Conservation (phyloP, 2,888 invertebrate genomes). For the Clitarchus hookeri region DNA sequence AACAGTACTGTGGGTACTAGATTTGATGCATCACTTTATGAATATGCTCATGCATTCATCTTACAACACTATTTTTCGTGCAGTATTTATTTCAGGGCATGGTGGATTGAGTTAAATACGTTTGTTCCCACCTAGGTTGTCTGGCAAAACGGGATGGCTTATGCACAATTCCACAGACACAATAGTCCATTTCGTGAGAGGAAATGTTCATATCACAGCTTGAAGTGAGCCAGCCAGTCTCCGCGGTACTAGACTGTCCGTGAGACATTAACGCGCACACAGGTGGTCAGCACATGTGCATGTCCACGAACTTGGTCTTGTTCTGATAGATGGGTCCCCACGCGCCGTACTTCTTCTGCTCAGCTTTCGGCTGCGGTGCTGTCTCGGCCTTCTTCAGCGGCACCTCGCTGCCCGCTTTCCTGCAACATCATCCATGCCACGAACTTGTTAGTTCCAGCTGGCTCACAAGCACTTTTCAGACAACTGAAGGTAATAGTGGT, state of each 20-base stretch:
- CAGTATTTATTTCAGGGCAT: background rate
- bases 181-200: background rate
- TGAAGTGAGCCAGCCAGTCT: background rate
- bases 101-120: background rate
- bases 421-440: conserved; percentile 43
- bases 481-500: no score
- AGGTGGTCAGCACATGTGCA: conserved; percentile 64
- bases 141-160: background rate
- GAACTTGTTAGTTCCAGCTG: no score
- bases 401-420: conserved; percentile 44
- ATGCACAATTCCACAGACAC: background rate
- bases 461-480: no score
- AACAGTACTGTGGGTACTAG: background rate
- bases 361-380: conserved; percentile 42
- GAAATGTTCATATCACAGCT: background rate
- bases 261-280: no score
- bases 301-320: conserved; percentile 71
- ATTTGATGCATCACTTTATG: background rate
- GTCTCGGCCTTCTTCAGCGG: background rate
- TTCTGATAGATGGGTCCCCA: conserved; percentile 78
- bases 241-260: no score
- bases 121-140: background rate
- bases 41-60: background rate
- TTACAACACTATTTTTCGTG: background rate
- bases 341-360: conserved; percentile 58